Base-by-base conservation (phyloP, 2,797 vertebrate species). In the Poeciliopsis paucimaculata region DNA sequence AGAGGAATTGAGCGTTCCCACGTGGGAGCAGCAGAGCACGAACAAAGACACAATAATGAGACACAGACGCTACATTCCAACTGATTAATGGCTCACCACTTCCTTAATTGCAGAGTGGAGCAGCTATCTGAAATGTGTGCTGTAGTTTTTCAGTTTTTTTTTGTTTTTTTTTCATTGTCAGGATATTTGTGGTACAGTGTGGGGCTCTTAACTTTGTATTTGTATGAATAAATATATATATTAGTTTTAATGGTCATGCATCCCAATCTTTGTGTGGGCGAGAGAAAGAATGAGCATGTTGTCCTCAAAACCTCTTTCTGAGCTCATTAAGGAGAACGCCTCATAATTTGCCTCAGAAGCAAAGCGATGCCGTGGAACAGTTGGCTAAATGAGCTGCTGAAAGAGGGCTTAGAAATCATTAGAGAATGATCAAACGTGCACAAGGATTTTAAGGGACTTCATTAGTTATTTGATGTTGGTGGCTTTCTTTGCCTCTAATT, bases 1-100 rank as follows among this genome's bases (percentile, higher is more conserved):
- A 76, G 84, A 90, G 90, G 86, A 91, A 88, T 85, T 75, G 81
- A 34, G 73, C 83, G 86, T 90, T 77, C 86, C 87, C 86, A 89
- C 84, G 81, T 81, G 81, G 84, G 85, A 93, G 77, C 76, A 80
- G 73, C 77, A 12, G 77, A 78, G 86, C 76, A 66, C 78, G 81
- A 89, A 94, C 93, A 94, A 93, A 95, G 92, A 87, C 87, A 84
- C 87, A 84, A 76, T 82, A 88, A 92, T 70, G 83, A 83, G 78
- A 82, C 71, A 82, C 83, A 90, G 87, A 88, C 68, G 83, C 89
- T 89, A 53, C 28, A 60, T 90, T 91, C 82, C 85, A 79, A 83
- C 87, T 87, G 89, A 92, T 94, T 93, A 93, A 93, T 93, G 90
- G 76, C 82, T 85, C 73, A 79, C 75, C 84, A 91, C 84, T 53